Conservation (phyloP, 2,113 vertebrate genomes). For the Aegotheles bennettii region DNA sequence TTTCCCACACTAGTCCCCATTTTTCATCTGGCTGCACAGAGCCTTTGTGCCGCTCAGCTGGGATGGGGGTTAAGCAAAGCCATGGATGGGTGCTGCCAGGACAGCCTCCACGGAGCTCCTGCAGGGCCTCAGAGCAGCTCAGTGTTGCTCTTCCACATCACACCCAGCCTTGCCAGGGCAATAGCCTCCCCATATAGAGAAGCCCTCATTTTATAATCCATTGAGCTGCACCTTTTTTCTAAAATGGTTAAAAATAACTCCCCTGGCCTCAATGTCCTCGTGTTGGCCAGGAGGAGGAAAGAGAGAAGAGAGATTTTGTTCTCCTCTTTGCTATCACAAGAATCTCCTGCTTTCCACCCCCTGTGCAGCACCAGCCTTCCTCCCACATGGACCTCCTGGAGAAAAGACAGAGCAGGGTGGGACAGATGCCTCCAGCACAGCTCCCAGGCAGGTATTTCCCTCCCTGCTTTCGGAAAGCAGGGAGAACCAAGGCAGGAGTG, state of each 20-base stretch:
- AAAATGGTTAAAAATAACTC: not conserved
- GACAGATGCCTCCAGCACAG: not conserved
- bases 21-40: not conserved
- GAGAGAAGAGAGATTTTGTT: not conserved
- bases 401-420: rapidly evolving
- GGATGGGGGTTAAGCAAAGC: rapidly evolving
- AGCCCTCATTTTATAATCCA: not conserved
- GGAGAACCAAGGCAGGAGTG: rapidly evolving
- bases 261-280: rapidly evolving
- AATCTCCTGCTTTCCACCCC: not conserved
- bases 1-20: not conserved
- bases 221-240: not conserved
- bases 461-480: rapidly evolving
- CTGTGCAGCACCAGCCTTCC: not conserved
- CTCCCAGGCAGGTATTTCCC: not conserved
- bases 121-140: rapidly evolving
- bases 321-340: not conserved
- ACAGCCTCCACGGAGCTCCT: not conserved
- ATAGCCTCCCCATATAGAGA: not conserved
- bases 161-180: not conserved
- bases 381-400: not conserved
- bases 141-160: not conserved
- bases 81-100: rapidly evolving
- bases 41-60: not conserved
- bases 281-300: not conserved